Evolutionary conservation across 2,888 invertebrate genomes (phyloP), one percentile per base, ranked within the genome.

Genomic region (Aporophyla lueneburgensis): DNA sequence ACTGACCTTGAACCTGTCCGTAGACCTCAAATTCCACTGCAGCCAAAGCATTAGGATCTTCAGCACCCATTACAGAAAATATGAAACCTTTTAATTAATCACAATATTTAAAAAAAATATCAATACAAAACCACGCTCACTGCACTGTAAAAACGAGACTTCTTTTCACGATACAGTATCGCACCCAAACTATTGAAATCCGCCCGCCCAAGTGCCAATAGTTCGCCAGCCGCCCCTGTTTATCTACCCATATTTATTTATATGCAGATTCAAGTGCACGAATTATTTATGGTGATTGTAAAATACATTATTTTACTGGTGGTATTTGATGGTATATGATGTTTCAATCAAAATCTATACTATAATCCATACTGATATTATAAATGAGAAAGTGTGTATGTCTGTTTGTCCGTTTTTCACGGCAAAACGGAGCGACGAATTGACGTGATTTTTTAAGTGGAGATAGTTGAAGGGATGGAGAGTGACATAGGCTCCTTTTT

Each of bases 11-110:
- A 56, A 99, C 99, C 95, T 98, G 98, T 75, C 99, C 99, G 92
- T 97, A 99, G 78, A 99, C 98, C 95, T 99, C 99, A 92, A 99
- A 99, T 90, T 99, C 99, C 61, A 98, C 98, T 58, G 98, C 98
- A 62, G 98, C 97, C 86, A 98, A 95, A 74, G 97, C 97, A 89
- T 97, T 97, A 80, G 96, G 94, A 83, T 97, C 97, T 83, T 97
- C 97, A 66, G 96, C 94, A 85, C 97, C 97, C 97, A 97, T 97
- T 83, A 90, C 89, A 73, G 51, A 80, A 63, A 71, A 53, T 78
- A 65, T 75, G n/a, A 27, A 61, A 51, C 16, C 24, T 16, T n/a
- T 59, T 53, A n/a, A 33, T 24, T n/a, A 54, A 27, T 6, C 14
- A 53, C 24, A 74, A 33, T 54, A 51, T 53, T 33, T 19, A 43